These are phyloP conservation scores for Dicycla oo DNA, from an alignment of 2,888 invertebrate species.

Conservation along the genomic window DNA sequence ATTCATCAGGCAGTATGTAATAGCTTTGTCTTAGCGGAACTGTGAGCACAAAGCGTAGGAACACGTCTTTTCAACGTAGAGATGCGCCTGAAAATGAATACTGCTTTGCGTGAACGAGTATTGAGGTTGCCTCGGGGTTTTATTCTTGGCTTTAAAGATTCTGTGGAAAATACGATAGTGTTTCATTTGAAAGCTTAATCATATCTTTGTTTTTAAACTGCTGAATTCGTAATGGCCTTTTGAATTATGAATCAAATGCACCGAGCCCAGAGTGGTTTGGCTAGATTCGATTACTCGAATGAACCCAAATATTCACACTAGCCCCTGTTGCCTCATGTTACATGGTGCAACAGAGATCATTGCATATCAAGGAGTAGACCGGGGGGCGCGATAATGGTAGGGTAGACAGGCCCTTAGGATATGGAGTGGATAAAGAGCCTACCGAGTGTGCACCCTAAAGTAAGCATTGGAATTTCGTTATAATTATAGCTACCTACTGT, in stretches of 20 bases:
- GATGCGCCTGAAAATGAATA: constrained; percentile 53
- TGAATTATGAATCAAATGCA: neutral
- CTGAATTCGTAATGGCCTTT: neutral
- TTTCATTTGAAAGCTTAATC: neutral
- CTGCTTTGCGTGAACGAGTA: constrained; percentile 46
- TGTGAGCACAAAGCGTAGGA: constrained; percentile 52
- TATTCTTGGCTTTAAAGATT: neutral
- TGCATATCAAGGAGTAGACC: too few relatives aligned
- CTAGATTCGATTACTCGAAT: too few relatives aligned
- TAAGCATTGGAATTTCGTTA: too few relatives aligned
- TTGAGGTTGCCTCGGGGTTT: constrained; percentile 46
- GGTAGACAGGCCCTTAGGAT: too few relatives aligned
- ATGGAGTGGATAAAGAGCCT: too few relatives aligned
- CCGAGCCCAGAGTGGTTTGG: too few relatives aligned
- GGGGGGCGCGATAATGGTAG: too few relatives aligned
- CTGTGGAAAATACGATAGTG: neutral
- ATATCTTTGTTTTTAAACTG: neutral
- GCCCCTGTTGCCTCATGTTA: too few relatives aligned
- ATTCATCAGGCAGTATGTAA: constrained; percentile 56
- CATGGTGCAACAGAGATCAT: too few relatives aligned
- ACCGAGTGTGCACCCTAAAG: too few relatives aligned
- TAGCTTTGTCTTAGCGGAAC: constrained; percentile 62
- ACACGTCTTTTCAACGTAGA: constrained; percentile 56
- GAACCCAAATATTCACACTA: too few relatives aligned
- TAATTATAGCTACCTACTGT: too few relatives aligned